A percentile compares a stretch with the other conserved stretches of the same genome.
phyloP scores from a whole-genome alignment of 2,888 invertebrate genomes.

The Resseliella maxima region DNA sequence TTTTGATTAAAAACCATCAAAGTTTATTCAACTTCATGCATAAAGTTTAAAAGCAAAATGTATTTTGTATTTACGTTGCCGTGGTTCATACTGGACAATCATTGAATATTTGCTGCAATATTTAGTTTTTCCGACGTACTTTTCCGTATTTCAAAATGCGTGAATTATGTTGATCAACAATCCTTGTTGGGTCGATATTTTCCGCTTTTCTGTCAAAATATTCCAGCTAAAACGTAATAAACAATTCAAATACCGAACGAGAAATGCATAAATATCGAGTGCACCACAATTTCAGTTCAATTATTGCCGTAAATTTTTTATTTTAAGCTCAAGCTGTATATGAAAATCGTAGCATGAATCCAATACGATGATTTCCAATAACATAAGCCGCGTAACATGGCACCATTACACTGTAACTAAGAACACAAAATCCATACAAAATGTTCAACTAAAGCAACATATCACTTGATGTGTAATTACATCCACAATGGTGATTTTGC shows the following conservation, averaged over 20 bases:
- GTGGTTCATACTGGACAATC: no score
- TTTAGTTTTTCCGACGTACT: no score
- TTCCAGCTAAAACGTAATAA: not conserved
- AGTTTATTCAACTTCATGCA: no score
- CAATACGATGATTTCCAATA: not conserved
- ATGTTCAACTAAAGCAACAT: not conserved
- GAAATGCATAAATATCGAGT: not conserved
- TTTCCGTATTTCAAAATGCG: not conserved
- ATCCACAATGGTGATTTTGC: conserved; percentile 9
- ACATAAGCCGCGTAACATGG: not conserved
- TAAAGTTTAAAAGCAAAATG: no score
- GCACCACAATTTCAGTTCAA: not conserved
- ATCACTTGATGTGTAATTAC: conserved; percentile 2
- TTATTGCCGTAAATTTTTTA: not conserved
- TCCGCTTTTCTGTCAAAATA: not conserved
- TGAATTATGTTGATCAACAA: not conserved
- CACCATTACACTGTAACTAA: not conserved
- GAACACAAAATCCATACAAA: not conserved
- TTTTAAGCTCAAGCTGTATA: not conserved
- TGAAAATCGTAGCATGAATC: not conserved
- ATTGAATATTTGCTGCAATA: no score
- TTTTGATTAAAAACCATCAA: no score
- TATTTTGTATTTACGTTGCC: no score
- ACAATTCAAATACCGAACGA: not conserved
- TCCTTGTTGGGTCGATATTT: not conserved